Evolutionary conservation across 2,797 vertebrate species (phyloP), one percentile per base, ranked within the genome.

Genomic region (Cossypha heuglini): DNA sequence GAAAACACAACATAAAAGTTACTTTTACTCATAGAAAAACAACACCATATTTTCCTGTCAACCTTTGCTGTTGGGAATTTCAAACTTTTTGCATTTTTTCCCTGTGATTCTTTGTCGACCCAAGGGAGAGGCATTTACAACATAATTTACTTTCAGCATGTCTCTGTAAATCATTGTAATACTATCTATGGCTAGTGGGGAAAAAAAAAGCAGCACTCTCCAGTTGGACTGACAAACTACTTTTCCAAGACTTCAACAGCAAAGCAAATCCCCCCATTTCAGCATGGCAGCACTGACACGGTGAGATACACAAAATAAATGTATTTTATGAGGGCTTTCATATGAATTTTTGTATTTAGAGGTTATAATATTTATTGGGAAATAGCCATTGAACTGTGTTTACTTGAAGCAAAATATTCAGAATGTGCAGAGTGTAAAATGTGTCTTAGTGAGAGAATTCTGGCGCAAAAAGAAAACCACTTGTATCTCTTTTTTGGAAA

Each of bases 81-180:
- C 97, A 98, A 98, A 98, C 97, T 98, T 97, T 98, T 98, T 98
- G 96, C 97, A 98, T 98, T 98, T 98, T 98, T 98, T 97, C 91
- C 97, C 97, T 96, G 96, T 98, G 98, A 98, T 98, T 98, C 98
- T 98, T 97, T 98, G 98, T 97, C 95, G 96, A 90, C 98, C 98
- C 98, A 93, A 86, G 98, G 98, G 98, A 98, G 96, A 97, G 84
- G 97, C 98, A 92, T 98, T 98, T 98, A 98, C 98, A 98, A 97
- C 97, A 98, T 98, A 97, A 98, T 98, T 98, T 98, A 98, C 98
- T 98, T 98, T 98, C 97, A 79, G 96, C 86, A 29, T 98, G 97
- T 98, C 98, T 98, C 97, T 98, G 97, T 98, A 98, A 98, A 98
- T 98, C 98, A 98, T 97, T 97, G 97, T 97, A 97, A 98, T 98